Evolutionary conservation across 2,797 vertebrate genomes (phyloP), one percentile per base, ranked within the genome.

Genomic region (Myiothlypis chrysogaster): DNA sequence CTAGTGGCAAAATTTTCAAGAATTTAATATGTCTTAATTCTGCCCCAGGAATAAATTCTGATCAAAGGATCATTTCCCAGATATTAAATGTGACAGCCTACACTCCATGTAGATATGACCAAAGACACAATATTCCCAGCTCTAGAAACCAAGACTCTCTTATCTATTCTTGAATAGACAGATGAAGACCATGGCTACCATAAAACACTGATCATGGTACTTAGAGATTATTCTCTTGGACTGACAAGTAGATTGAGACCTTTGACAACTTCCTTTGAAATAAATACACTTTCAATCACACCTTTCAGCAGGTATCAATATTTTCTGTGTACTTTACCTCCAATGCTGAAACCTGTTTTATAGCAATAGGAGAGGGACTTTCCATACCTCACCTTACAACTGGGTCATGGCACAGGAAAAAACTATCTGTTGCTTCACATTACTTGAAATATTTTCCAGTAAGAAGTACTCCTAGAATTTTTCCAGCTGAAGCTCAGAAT

Each of bases 381-480:
- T 92, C 86, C 49, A 70, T 9, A 95, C 52, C 83, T 94, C 88
- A 95, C 73, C 87, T 93, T 92, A 77, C 30, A 87, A 85, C 24
- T 75, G 72, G 79, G 87, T 89, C 89, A 93, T 1, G 5, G 65
- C 65, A 78, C 53, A 92, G 55, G 76, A 75, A 87, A 94, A 88
- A 75, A 59, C 57, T 28, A 95, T 66, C 39, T 89, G 60, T 87
- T 91, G 24, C 78, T 97, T 92, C 77, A 90, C 37, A 80, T 87
- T 84, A 91, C 72, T 90, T 93, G 65, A 95, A 80, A 77, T 75
- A 72, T 72, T 93, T 95, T 95, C 87, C 94, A 94, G 64, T 49
- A 65, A 83, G 72, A 87, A 86, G 43, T 43, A 85, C 75, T 80
- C 41, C 19, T 87, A 90, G 30, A 90, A 71, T 85, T 92, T 95